A percentile compares a stretch with the other conserved stretches of the same genome.
These are phyloP conservation scores for Drosophila tropicalis DNA, from an alignment of 1,140 invertebrate species.

Conservation along the genomic window DNA sequence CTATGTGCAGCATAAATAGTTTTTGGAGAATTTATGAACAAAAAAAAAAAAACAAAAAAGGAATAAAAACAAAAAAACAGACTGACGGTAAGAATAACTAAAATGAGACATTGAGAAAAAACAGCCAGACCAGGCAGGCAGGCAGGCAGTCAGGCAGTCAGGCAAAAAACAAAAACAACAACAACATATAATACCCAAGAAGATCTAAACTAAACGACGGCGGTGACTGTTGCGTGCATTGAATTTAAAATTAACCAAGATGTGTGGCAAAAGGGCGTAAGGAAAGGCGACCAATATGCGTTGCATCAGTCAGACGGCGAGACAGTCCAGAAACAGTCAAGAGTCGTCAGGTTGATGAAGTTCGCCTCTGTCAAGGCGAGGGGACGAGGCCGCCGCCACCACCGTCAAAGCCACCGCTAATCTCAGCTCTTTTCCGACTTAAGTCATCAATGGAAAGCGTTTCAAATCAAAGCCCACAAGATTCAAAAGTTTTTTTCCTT, in stretches of 20 bases:
- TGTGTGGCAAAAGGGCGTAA: slow-evolving; percentile 3
- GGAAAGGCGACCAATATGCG: slow-evolving; percentile 2
- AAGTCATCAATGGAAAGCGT: slow-evolving; percentile 33
- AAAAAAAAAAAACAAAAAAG: slow-evolving; percentile 32
- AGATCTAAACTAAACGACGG: slow-evolving; percentile 62
- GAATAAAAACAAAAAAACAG: slow-evolving; percentile 20
- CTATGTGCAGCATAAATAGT: slow-evolving; percentile 69
- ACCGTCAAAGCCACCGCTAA: slow-evolving; percentile 13
- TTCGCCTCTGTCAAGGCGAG: slow-evolving; percentile 45
- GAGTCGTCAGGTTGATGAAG: slow-evolving; percentile 48
- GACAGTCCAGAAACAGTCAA: no score
- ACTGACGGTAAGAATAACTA: slow-evolving; percentile 26
- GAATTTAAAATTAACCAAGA: slow-evolving; percentile 72
- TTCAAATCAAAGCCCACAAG: slow-evolving; percentile 46
- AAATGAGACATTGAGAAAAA: slow-evolving; percentile 3
- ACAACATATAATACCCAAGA: slow-evolving; percentile 11
- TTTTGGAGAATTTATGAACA: slow-evolving; percentile 59
- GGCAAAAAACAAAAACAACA: neutral
- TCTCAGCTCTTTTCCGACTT: slow-evolving; percentile 33
- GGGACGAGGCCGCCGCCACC: slow-evolving; percentile 5
- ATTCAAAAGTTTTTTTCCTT: slow-evolving; percentile 16
- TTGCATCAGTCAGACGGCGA: slow-evolving; percentile 21
- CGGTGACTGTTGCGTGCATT: slow-evolving; percentile 77
- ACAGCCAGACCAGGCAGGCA: slow-evolving; percentile 8
- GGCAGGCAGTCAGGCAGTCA: slow-evolving; percentile 19